phyloP scores from a whole-genome alignment of 2,113 vertebrate species.

The Bos indicus region DNA sequence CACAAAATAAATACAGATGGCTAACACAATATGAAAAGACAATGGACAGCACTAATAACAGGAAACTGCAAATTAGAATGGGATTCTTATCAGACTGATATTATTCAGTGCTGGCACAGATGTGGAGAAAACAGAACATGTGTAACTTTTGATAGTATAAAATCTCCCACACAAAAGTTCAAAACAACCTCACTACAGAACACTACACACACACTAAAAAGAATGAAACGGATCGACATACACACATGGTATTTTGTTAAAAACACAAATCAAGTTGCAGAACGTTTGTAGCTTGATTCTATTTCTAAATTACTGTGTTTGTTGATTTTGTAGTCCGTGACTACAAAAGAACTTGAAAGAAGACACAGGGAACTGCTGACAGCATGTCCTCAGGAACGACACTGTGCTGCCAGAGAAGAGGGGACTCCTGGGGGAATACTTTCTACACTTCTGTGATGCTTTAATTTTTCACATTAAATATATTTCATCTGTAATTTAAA shows the following conservation, averaged over 20 bases:
- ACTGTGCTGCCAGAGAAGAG: neutral
- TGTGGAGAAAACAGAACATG: neutral
- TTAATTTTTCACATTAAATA: neutral
- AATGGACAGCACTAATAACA: neutral
- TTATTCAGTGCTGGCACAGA: neutral
- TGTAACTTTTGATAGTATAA: neutral
- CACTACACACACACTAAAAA: neutral
- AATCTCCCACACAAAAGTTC: slow-evolving; percentile 5
- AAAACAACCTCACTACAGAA: neutral
- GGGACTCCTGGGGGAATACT: neutral
- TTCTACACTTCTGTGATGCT: neutral
- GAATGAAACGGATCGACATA: neutral
- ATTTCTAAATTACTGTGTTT: neutral
- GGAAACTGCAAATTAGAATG: neutral
- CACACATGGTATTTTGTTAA: neutral
- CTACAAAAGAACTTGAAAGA: neutral
- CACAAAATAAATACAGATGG: neutral
- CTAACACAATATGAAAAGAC: neutral
- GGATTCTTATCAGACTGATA: neutral
- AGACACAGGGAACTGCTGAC: neutral
- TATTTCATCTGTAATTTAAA: neutral
- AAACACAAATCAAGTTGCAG: neutral
- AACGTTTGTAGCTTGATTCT: neutral
- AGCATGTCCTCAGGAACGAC: neutral
- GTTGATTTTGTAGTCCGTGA: neutral